Base-by-base conservation (phyloP, 2,888 invertebrate species). In the Microctonus hyperodae region DNA sequence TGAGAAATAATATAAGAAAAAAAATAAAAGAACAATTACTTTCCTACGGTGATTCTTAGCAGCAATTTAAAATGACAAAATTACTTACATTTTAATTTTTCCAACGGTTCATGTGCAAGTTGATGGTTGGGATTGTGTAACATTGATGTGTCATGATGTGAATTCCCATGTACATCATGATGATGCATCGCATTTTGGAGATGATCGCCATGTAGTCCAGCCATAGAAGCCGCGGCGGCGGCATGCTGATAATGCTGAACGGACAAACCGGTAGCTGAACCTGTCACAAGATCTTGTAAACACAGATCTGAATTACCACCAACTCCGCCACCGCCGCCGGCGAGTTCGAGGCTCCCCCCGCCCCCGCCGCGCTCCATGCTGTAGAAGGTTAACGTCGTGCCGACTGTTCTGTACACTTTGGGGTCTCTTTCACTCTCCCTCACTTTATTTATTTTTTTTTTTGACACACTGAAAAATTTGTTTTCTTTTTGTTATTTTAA, bases 11-110 rank as follows among this genome's bases (percentile, higher is more conserved):
- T 23, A 33, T 11, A 22, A 20, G 33, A 16, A 16, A 11, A 20
- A 56, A 22, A 16, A 55, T 44, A 57, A 50, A 35, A 37, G 5
- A 22, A 50, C n/a, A n/a, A n/a, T n/a, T n/a, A n/a, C n/a, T n/a
- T n/a, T n/a, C n/a, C n/a, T n/a, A n/a, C n/a, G n/a, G n/a, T n/a
- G n/a, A n/a, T n/a, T n/a, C n/a, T n/a, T n/a, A n/a, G n/a, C n/a
- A n/a, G n/a, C n/a, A n/a, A n/a, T n/a, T n/a, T n/a, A n/a, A n/a
- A n/a, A n/a, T 13, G 16, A n/a, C 22, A 55, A 16, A 44, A 11
- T 40, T 44, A 67, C 67, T 88, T 88, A 90, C 92, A 87, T 89
- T 92, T 92, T 68, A 92, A 87, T 82, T 92, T 92, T 86, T 92
- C 92, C 69, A 92, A 81, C 7, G 92, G 92, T 79, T 92, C 92